phyloP scores from a whole-genome alignment of 2,113 vertebrate species.

The Lophius piscatorius region DNA sequence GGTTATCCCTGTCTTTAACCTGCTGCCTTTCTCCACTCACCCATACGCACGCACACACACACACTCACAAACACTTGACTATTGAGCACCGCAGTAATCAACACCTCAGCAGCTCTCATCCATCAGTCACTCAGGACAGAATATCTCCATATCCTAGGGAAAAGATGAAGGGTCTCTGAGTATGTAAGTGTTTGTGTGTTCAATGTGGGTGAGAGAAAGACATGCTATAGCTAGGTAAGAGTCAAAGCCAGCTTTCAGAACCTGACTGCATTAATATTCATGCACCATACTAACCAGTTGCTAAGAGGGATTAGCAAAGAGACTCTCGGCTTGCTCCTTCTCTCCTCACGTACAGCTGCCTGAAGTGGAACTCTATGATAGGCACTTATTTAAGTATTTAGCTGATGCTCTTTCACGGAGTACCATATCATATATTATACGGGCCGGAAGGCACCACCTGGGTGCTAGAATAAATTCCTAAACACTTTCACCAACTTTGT shows the following conservation, averaged over 20 bases:
- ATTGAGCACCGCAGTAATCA: conserved; percentile 75
- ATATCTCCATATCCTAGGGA: conserved; percentile 52
- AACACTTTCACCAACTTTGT: not conserved
- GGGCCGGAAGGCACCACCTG: not conserved
- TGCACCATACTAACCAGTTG: conserved; percentile 51
- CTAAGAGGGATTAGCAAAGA: conserved; percentile 55
- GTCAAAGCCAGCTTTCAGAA: conserved; percentile 47
- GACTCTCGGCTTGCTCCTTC: conserved; percentile 51
- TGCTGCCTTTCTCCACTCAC: conserved; percentile 26
- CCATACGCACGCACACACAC: conserved; percentile 10
- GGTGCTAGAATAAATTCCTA: conserved; percentile 1
- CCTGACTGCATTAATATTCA: conserved; percentile 60
- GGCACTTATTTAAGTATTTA: conserved; percentile 45
- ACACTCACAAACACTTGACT: conserved; percentile 53
- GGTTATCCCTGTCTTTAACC: conserved; percentile 58
- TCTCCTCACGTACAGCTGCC: conserved; percentile 36
- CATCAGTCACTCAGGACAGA: conserved; percentile 57
- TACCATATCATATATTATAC: conserved; percentile 14
- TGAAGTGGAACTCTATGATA: conserved; percentile 40
- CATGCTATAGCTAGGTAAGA: conserved; percentile 37
- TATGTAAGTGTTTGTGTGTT: conserved; percentile 6
- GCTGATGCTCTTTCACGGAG: conserved; percentile 28
- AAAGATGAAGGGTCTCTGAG: conserved; percentile 33
- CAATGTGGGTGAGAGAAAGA: not conserved
- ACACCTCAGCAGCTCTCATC: conserved; percentile 71